Evolutionary conservation across 2,797 vertebrate species (phyloP).

Genomic region (Anniella stebbinsi): DNA sequence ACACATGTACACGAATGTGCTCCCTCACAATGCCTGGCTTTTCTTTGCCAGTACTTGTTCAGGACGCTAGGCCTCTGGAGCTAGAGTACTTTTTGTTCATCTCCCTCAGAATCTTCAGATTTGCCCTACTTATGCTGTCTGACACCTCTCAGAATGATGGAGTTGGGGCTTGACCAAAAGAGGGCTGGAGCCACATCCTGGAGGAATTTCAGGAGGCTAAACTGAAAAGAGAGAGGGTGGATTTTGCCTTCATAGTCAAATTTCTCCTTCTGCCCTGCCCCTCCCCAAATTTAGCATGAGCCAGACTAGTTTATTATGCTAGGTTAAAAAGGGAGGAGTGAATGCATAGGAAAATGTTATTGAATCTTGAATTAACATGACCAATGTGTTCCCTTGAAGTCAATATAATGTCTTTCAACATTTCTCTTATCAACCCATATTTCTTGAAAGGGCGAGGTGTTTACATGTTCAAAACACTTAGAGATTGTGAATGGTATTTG

Average conservation of each 20-base stretch:
- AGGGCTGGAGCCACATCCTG: background rate
- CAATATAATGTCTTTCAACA: background rate
- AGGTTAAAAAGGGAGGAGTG: background rate
- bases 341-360: background rate
- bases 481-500: background rate
- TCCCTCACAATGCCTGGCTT: background rate
- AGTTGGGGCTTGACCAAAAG: background rate
- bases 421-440: background rate
- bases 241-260: background rate
- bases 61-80: too few relatives aligned
- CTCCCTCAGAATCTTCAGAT: background rate
- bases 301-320: background rate
- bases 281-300: background rate
- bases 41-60: background rate
- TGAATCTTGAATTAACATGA: background rate
- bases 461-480: background rate
- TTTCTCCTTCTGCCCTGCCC: background rate
- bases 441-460: background rate
- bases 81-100: background rate
- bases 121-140: background rate
- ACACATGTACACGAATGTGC: background rate
- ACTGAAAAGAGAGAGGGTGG: background rate
- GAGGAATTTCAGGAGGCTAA: background rate
- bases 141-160: background rate
- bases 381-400: background rate